Evolutionary conservation across 2,797 vertebrate species (phyloP), one percentile per base, ranked within the genome.

Genomic region (Peromyscus melanophrys): DNA sequence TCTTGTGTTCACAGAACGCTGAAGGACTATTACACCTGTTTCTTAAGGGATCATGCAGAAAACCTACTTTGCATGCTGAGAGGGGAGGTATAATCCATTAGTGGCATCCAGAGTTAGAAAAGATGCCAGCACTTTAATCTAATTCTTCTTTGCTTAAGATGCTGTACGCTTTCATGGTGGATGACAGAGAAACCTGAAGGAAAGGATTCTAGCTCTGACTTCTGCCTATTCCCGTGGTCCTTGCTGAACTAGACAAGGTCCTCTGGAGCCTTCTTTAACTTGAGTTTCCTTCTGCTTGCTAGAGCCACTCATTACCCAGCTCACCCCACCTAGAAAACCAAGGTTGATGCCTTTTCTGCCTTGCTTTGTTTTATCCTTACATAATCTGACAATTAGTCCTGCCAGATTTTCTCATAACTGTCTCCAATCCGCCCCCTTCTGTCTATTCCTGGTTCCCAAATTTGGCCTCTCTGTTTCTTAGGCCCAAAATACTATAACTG

Each of bases 401-500:
- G 17, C 92, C 80, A 87, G 61, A 55, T 91, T 94, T 90, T 40
- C 49, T 94, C 75, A 34, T 89, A 87, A 89, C 77, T 63, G 57
- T 90, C 63, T 92, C 55, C 55, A 61, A 80, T 73, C 71, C 46
- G 37, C 75, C 89, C 34, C 63, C 86, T 96, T 97, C 77, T 94
- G 65, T 96, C 91, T 97, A 85, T 94, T 96, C 65, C 43, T 89
- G 85, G 61, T 95, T 95, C 77, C 83, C 61, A 49, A 92, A 73
- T 90, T 89, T 83, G 90, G 63, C 82, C 52, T 94, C 61, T 92
- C n/a, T 90, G 57, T 92, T 81, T 82, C 87, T 95, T 85, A 59
- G 71, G 40, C 85, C 87, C n/a, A 63, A 94, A 96, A 92, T 96
- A 90, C 43, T 92, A 49, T 6, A 85, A 76, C 27, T 77, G 17